These are phyloP conservation scores for Poeciliopsis paucimaculata DNA, from an alignment of 2,797 vertebrate species.

Conservation along the genomic window DNA sequence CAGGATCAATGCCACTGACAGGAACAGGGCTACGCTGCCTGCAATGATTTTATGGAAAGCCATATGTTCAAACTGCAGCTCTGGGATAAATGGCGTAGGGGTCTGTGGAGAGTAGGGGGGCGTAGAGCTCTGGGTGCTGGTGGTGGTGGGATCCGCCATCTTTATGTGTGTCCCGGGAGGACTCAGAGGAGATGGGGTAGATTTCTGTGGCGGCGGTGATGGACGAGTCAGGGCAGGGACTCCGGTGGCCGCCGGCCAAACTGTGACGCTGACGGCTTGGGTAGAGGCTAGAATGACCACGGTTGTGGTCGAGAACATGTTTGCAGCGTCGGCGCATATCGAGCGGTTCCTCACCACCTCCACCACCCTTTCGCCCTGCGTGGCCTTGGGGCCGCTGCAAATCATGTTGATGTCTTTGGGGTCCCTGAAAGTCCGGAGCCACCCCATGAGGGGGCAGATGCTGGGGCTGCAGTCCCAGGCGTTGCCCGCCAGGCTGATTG, in stretches of 20 bases:
- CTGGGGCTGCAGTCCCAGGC: slow-evolving; percentile 94
- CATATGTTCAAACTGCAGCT: slow-evolving; percentile 92
- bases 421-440: slow-evolving; percentile 91
- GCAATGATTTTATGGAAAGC: slow-evolving; percentile 97
- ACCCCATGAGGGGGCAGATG: slow-evolving; percentile 92
- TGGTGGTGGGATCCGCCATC: slow-evolving; percentile 47
- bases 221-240: slow-evolving; percentile 71
- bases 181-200: slow-evolving; percentile 76
- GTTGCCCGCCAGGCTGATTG: slow-evolving; percentile 92
- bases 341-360: slow-evolving; percentile 90
- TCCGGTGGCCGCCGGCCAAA: slow-evolving; percentile 71
- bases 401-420: slow-evolving; percentile 94
- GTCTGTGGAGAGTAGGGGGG: slow-evolving; percentile 33
- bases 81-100: slow-evolving; percentile 73
- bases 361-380: slow-evolving; percentile 91
- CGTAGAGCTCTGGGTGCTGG: slow-evolving; percentile 58
- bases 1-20: slow-evolving; percentile 94
- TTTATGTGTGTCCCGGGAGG: slow-evolving; percentile 67
- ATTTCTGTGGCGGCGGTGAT: slow-evolving; percentile 77
- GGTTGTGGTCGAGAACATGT: slow-evolving; percentile 72
- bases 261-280: slow-evolving; percentile 67
- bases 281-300: slow-evolving; percentile 45
- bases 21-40: slow-evolving; percentile 94
- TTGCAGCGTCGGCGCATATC: slow-evolving; percentile 82
- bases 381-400: slow-evolving; percentile 91